phyloP scores from a whole-genome alignment of 2,113 vertebrate genomes.

The Peromyscus polionotus region DNA sequence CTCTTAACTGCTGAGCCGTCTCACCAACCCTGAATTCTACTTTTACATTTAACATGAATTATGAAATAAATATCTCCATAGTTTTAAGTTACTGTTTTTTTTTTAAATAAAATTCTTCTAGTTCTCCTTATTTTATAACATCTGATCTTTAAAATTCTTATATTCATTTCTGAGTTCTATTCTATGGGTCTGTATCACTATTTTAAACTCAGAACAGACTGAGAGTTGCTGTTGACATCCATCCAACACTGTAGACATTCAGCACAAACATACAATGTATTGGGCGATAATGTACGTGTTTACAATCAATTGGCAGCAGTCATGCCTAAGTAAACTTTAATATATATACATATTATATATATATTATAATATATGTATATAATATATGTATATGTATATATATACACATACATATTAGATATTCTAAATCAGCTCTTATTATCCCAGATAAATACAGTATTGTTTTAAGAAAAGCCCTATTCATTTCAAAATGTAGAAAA shows the following conservation, averaged over 20 bases:
- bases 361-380: background rate
- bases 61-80: conserved; percentile 47
- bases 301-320: background rate
- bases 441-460: conserved; percentile 15
- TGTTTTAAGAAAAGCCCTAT: conserved; percentile 47
- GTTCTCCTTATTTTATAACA: conserved; percentile 58
- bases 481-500: conserved; percentile 55
- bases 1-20: background rate
- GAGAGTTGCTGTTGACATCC: background rate
- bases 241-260: background rate
- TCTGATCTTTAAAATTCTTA: conserved; percentile 31
- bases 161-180: conserved; percentile 41
- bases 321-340: conserved; percentile 21
- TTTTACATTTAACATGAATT: conserved; percentile 58
- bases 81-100: background rate
- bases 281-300: background rate
- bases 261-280: background rate
- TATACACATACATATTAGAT: background rate
- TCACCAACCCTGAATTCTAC: background rate
- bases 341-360: background rate
- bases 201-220: conserved; percentile 31
- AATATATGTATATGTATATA: background rate
- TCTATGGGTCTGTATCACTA: background rate
- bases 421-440: conserved; percentile 47
- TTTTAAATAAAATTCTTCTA: conserved; percentile 37